Base-by-base conservation (phyloP, 2,888 invertebrate genomes). In the Altica lythri region DNA sequence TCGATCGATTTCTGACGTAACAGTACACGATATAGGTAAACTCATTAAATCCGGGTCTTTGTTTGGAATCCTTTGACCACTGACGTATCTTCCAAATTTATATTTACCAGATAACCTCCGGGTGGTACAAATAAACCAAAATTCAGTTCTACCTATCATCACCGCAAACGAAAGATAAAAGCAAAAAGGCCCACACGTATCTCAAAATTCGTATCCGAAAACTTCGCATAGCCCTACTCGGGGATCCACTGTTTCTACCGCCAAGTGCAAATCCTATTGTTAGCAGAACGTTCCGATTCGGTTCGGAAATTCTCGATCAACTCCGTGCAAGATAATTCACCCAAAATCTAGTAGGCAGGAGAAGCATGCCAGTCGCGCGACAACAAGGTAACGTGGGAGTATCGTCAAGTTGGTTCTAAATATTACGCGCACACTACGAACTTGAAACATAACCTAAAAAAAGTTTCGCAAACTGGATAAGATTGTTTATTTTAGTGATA, bases 271-370 rank as follows among this genome's bases (percentile, higher is more conserved):
- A 50, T 38, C 29, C 55, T 43, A 53, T 51, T 59, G 51, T 55
- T 50, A 45, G 50, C 47, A 22, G 42, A 34, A 30, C 22, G 35
- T 48, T 32, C 19, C 47, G 47, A 38, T 29, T 16, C 16, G 37
- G 44, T 13, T 49, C 55, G 54, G 48, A 30, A 52, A 52, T 37
- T 54, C 34, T 42, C 48, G 57, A 50, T 46, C 52, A 13, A 16
- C 47, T 32, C 32, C 60, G 57, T 49, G 55, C 60, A 48, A 48
- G 51, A 52, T 48, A 53, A 52, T 56, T 50, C 47, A 51, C 48
- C 52, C 25, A 52, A 55, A 56, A 60, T 53, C 53, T 43, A 52
- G 55, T 38, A 29, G 47, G 55, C 42, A 19, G 32, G 34, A 25
- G 25, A 46, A 46, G 55, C 38, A 44, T 9, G 44, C 30, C 37